phyloP scores from a whole-genome alignment of 2,888 invertebrate species.

The Nemurella pictetii region DNA sequence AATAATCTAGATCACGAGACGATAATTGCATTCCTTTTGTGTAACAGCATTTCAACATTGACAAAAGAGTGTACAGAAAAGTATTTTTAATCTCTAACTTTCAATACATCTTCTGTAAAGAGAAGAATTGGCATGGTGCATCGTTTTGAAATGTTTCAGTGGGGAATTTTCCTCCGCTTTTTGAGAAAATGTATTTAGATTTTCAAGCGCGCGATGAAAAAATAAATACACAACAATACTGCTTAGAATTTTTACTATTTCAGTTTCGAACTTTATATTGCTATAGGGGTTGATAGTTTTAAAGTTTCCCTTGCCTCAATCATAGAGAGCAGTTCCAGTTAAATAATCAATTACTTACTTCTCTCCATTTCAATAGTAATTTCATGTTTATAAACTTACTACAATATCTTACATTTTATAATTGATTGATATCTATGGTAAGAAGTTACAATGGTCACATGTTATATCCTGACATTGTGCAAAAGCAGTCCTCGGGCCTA shows the following conservation, averaged over 20 bases:
- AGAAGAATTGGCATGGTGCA: neutral
- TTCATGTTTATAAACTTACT: too few relatives aligned
- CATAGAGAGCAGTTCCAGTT: too few relatives aligned
- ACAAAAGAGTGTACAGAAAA: neutral
- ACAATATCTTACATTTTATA: too few relatives aligned
- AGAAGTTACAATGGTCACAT: too few relatives aligned
- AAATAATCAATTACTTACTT: too few relatives aligned
- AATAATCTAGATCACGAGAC: neutral
- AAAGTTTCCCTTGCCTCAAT: too few relatives aligned
- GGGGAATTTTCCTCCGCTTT: neutral
- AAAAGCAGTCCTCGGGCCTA: too few relatives aligned
- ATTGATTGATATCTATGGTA: too few relatives aligned
- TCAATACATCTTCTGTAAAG: neutral
- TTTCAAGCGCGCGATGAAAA: neutral
- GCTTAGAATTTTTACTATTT: neutral
- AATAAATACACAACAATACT: too few relatives aligned
- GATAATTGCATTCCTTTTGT: neutral
- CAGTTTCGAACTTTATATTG: neutral
- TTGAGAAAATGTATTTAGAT: neutral
- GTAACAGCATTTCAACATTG: neutral
- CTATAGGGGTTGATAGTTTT: too few relatives aligned
- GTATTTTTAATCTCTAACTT: neutral
- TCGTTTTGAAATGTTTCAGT: neutral
- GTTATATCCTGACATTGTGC: too few relatives aligned
- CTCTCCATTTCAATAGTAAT: too few relatives aligned